Evolutionary conservation across 2,797 vertebrate genomes (phyloP), one percentile per base, ranked within the genome.

Genomic region (Harpagifer antarcticus): DNA sequence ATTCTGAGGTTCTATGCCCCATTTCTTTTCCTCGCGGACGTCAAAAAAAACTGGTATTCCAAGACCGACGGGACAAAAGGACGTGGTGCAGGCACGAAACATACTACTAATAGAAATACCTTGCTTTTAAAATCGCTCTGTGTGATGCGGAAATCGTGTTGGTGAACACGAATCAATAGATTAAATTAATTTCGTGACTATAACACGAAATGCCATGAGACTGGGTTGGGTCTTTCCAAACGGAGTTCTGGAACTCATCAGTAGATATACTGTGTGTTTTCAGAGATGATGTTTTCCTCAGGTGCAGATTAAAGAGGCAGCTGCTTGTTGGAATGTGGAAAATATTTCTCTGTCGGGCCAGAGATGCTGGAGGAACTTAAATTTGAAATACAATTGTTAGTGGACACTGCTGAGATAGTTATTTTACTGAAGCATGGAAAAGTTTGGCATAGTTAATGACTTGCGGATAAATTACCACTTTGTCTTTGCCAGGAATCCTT

Each of bases 401-500:
- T 49, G 40, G 16, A 17, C 15, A 17, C 23, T 45, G 45, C 60
- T 65, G n/a, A 17, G 8, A 44, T 13, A 54, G 9, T 44, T 64
- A 2, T 78, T 68, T 74, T 31, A 37, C 17, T 55, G 17, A 42
- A 52, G 9, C 33, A 66, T 45, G 40, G 47, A 63, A 17, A 65
- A 0, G n/a, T 72, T 59, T 55, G 49, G 65, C 33, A 6, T 19
- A n/a, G 9, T 53, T 62, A 56, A 68, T 63, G 53, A 71, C 48
- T 65, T 74, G n/a, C 42, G 72, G 71, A 81, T 64, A 44, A 58
- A 52, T 84, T 49, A 31, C 72, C 16, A 13, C 50, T 74, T 86
- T 87, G 55, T 83, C 66, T 79, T 79, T 86, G 45, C 78, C 88
- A 95, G 95, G 94, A 95, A 86, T 95, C 94, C 48, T 95, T 91